Evolutionary conservation across 2,113 vertebrate genomes (phyloP).

Genomic region (Gila orcuttii): DNA sequence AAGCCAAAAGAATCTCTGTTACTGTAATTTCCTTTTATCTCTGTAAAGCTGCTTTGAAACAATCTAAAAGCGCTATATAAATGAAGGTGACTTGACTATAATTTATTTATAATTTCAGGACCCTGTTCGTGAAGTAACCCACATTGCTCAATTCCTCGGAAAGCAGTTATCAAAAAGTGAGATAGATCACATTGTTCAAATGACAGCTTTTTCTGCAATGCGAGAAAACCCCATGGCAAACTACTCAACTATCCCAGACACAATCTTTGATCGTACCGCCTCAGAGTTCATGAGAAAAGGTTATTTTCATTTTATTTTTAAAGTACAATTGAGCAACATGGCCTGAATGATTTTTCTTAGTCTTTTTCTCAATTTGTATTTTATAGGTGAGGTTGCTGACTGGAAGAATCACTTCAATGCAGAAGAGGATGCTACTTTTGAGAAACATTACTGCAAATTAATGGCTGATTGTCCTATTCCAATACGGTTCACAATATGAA

Average conservation of each 20-base stretch:
- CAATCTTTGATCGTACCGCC: slow-evolving; percentile 52
- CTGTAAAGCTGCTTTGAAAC: too few relatives aligned
- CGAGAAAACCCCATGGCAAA: slow-evolving; percentile 65
- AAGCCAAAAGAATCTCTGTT: too few relatives aligned
- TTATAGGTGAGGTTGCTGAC: slow-evolving; percentile 73
- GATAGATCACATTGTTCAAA: slow-evolving; percentile 54
- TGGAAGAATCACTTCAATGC: slow-evolving; percentile 81
- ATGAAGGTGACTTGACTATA: neutral
- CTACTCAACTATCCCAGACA: slow-evolving; percentile 55
- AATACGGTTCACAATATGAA: slow-evolving; percentile 68
- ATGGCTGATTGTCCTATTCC: slow-evolving; percentile 68
- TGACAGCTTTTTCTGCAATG: slow-evolving; percentile 62
- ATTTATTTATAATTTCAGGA: slow-evolving; percentile 50
- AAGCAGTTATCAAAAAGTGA: slow-evolving; percentile 37
- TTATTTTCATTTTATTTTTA: slow-evolving; percentile 13
- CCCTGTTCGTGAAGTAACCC: slow-evolving; percentile 56
- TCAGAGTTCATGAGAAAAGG: slow-evolving; percentile 66
- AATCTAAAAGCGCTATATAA: too few relatives aligned
- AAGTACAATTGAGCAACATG: neutral
- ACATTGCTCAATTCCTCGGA: slow-evolving; percentile 57
- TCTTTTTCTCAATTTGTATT: neutral
- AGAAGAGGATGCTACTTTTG: slow-evolving; percentile 74
- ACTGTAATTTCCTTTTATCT: too few relatives aligned
- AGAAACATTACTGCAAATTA: slow-evolving; percentile 67
- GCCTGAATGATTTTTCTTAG: neutral